Base-by-base conservation (phyloP, 1,140 invertebrate species). In the Orchestia grillus region DNA sequence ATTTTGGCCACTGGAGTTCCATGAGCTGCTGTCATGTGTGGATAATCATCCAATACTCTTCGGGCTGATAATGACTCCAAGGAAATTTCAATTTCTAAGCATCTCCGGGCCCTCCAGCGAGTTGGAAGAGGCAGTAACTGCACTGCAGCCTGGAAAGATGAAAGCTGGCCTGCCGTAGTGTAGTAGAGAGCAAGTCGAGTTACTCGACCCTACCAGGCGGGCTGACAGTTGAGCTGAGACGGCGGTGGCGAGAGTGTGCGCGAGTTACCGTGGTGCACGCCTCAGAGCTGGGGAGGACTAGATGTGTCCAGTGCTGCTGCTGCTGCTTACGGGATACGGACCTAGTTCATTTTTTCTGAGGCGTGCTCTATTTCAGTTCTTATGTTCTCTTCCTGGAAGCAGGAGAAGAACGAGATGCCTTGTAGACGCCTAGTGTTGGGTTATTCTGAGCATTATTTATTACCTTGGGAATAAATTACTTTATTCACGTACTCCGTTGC, bases 291-390 rank as follows among this genome's bases (percentile, higher is more conserved):
- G 62, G 62, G 62, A 28, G 47, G 47, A 53, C 6, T 28, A 19
- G 15, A 28, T 77, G 62, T 36, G 62, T 77, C 62, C 62, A 77
- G 62, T 77, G 28, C 62, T 77, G 47, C 62, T n/a, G n/a, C n/a
- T n/a, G 47, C 62, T 77, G 62, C 62, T 77, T 90, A 90, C 88
- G 88, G 88, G 88, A 90, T 44, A 42, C 43, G 88, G 88, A 90
- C 88, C 88, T 90, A 90, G 88, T 42, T 90, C 41, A 90, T 90
- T 90, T 90, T 87, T 90, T 90, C 88, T 90, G n/a, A 19, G 4
- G 15, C 41, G 43, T 41, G 88, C 41, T 44, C 88, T 44, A 41
- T 41, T 90, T 90, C n/a, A 41, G 88, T 90, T 90, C 42, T 90
- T 90, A 77, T 36, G 28, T 77, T 23, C 62, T 77, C 62, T 77